These are phyloP conservation scores for Hemitrygon akajei DNA, from an alignment of 2,797 vertebrate genomes.

Conservation along the genomic window DNA sequence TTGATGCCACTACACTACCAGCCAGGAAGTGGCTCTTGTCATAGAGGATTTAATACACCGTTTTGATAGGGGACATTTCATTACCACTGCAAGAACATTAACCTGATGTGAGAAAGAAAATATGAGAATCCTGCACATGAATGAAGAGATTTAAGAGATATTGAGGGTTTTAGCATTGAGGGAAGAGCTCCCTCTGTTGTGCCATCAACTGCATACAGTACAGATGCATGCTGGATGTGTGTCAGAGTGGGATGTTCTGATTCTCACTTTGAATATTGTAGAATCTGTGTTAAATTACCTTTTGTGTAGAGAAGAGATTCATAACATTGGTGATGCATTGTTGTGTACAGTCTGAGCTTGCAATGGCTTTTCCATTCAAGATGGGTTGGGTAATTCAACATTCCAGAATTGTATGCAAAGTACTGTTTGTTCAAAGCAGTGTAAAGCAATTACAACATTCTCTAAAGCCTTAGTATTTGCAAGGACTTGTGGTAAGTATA, in stretches of 20 bases:
- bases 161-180: neutral
- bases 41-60: neutral
- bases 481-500: too few species aligned
- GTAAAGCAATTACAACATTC: neutral
- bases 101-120: too few species aligned
- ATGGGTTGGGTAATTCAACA: neutral
- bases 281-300: neutral
- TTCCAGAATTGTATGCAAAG: neutral
- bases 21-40: neutral
- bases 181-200: neutral
- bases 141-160: neutral
- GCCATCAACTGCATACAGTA: neutral
- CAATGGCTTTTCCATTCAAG: neutral
- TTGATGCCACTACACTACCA: too few species aligned
- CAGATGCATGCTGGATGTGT: neutral
- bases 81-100: neutral
- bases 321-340: neutral
- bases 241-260: neutral
- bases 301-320: neutral
- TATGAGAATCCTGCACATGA: neutral
- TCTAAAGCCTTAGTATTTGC: neutral
- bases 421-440: neutral
- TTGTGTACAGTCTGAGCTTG: neutral
- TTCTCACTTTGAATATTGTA: neutral
- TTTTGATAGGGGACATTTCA: neutral